Conservation (phyloP, 2,888 invertebrate species). For the Phaonia tiefii region DNA sequence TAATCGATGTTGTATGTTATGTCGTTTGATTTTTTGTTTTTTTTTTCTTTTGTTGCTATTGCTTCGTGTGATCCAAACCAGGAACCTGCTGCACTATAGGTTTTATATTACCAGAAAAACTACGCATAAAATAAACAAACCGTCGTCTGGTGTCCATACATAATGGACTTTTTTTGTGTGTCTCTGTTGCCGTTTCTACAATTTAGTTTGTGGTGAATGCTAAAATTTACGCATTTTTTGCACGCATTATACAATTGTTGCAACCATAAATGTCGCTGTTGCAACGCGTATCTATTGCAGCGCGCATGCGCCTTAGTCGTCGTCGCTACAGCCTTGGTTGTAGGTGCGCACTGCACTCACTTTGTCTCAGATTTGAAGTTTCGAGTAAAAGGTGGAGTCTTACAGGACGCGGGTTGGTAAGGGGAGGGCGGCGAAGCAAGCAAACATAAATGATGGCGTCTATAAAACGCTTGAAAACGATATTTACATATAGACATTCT, state of each 20-base stretch:
- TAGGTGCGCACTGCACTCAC: conserved; percentile 11
- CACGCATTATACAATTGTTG: conserved; percentile 61
- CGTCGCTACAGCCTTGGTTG: not conserved
- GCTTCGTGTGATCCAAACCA: conserved; percentile 46
- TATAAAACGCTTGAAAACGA: conserved; percentile 60
- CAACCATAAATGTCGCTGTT: conserved; percentile 37
- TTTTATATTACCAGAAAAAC: conserved; percentile 56
- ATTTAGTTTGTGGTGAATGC: conserved; percentile 40
- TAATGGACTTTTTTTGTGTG: not conserved
- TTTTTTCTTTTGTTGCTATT: not conserved
- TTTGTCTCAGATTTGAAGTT: not conserved
- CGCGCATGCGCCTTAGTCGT: conserved; percentile 21
- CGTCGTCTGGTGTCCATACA: conserved; percentile 18
- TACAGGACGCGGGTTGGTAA: not conserved
- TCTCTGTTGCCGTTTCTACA: conserved; percentile 15
- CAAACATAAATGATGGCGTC: conserved; percentile 57
- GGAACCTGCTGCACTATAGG: conserved; percentile 63
- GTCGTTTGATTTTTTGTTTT: not conserved
- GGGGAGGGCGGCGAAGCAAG: not conserved
- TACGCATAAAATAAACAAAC: conserved; percentile 31
- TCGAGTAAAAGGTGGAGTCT: not conserved
- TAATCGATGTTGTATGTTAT: conserved; percentile 8
- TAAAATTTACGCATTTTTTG: conserved; percentile 65
- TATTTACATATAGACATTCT: conserved; percentile 63
- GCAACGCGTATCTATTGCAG: not conserved